Percentiles rank a stretch among this genome's conserved stretches.
phyloP scores from a whole-genome alignment of 1,140 invertebrate genomes.

The Aphelenchoides fujianensis region DNA sequence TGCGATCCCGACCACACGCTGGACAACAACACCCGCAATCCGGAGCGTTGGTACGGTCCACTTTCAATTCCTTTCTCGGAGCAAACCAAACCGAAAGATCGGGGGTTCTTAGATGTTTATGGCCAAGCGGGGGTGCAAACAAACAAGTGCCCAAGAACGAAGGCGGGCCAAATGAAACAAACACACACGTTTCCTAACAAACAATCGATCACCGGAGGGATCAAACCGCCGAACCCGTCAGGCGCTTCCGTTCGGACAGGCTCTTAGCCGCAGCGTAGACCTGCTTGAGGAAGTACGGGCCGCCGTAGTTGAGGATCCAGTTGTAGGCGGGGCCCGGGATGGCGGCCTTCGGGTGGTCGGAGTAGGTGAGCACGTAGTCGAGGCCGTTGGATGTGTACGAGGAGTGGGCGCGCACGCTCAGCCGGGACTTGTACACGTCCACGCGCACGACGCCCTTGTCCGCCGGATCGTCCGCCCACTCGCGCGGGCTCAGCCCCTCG shows the following conservation, averaged over 20 bases:
- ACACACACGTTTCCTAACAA: not conserved
- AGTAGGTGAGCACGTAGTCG: conserved; percentile 67
- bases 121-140: no score
- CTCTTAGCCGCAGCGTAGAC: conserved; percentile 32
- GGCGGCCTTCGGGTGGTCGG: conserved; percentile 66
- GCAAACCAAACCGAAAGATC: not conserved
- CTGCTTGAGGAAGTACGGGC: conserved; percentile 52
- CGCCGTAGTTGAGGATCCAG: conserved; percentile 63
- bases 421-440: conserved; percentile 43
- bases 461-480: conserved; percentile 23
- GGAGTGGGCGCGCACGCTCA: conserved; percentile 50
- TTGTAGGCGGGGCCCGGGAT: conserved; percentile 60
- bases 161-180: no score
- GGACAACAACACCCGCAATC: not conserved
- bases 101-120: no score
- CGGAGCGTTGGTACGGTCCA: not conserved
- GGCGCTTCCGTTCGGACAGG: not conserved
- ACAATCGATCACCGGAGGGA: not conserved
- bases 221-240: not conserved
- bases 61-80: not conserved
- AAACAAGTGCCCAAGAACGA: no score
- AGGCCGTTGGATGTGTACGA: conserved; percentile 56
- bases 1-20: not conserved
- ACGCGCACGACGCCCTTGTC: conserved; percentile 46
- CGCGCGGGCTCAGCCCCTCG: conserved; percentile 29